Base-by-base conservation (phyloP, 2,888 invertebrate species). In the Steinernema carpocapsae region DNA sequence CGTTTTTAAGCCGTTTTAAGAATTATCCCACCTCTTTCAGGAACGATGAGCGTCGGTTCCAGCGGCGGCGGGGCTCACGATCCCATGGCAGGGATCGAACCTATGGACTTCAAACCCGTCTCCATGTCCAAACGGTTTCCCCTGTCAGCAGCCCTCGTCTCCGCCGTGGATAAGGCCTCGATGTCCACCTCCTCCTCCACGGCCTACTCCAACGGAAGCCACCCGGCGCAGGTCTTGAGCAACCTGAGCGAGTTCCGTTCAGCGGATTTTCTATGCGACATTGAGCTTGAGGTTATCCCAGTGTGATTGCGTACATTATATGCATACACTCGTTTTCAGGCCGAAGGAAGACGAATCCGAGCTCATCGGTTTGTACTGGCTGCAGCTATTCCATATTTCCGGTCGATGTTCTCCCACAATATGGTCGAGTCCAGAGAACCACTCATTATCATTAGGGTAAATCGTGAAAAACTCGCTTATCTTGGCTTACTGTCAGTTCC, bases 361-460 rank as follows among this genome's bases (percentile, higher is more conserved):
- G 85, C 85, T 76, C 90, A 90, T 82, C 84, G 88, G 7, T 85
- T 88, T 51, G 88, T 90, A 43, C 81, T 90, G 70, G 89, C 89
- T 0, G 88, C 88, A 64, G 82, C 88, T 19, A 89, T 89, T 79
- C 87, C 88, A 19, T 90, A 90, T 78, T 90, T 90, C 80, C 83
- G 87, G 29, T 87, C 88, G 45, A 89, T 90, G 89, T 90, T 90
- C 81, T 85, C 86, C 26, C 88, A 88, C 0, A 86, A 88, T 74
- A 88, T 89, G 88, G 46, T 75, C 1, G 84, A 84, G 74, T 77
- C 79, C 59, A 76, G 73, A 22, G 77, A 80, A 74, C 24, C 74
- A 26, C 74, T 70, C 4, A 79, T 81, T 19, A 70, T 71, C 56
- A 48, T 82, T 7, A 74, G 77, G 48, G 78, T 77, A 3, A 72